Conservation (phyloP, 1,140 invertebrate species). For the Danaus plexippus region DNA sequence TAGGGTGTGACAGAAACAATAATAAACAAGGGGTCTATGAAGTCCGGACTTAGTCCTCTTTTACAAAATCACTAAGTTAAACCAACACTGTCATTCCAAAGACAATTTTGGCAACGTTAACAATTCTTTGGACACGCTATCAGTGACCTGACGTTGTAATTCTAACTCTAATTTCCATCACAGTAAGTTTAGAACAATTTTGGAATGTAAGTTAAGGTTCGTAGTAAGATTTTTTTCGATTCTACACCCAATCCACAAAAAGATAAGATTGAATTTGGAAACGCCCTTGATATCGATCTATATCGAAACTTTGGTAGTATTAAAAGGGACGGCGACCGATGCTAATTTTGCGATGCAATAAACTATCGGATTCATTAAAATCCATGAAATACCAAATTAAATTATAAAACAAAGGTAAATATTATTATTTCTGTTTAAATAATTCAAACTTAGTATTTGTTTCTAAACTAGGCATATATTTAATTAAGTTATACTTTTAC, state of each 20-base stretch:
- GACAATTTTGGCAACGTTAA: slow-evolving; percentile 31
- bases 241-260: slow-evolving; percentile 1
- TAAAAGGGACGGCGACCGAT: slow-evolving; percentile 47
- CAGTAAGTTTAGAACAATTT: slow-evolving; percentile 11
- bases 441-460: slow-evolving; percentile 3
- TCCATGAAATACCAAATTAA: slow-evolving; percentile 20
- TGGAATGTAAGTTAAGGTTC: background rate
- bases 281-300: slow-evolving; percentile 11
- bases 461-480: background rate
- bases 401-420: slow-evolving; percentile 25
- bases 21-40: slow-evolving; percentile 32
- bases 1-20: slow-evolving; percentile 21
- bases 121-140: slow-evolving; percentile 24
- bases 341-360: slow-evolving; percentile 37
- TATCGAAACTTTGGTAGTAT: slow-evolving; percentile 43
- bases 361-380: slow-evolving; percentile 28
- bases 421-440: background rate
- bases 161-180: slow-evolving; percentile 12
- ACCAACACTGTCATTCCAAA: slow-evolving; percentile 34
- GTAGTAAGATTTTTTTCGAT: slow-evolving; percentile 7
- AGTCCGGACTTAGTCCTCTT: slow-evolving; percentile 29
- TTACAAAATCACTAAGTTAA: slow-evolving; percentile 45
- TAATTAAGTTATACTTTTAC: too few relatives aligned
- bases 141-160: slow-evolving; percentile 11
- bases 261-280: slow-evolving; percentile 20